Evolutionary conservation across 2,113 vertebrate genomes (phyloP).

Genomic region (Amphiprion ocellaris): DNA sequence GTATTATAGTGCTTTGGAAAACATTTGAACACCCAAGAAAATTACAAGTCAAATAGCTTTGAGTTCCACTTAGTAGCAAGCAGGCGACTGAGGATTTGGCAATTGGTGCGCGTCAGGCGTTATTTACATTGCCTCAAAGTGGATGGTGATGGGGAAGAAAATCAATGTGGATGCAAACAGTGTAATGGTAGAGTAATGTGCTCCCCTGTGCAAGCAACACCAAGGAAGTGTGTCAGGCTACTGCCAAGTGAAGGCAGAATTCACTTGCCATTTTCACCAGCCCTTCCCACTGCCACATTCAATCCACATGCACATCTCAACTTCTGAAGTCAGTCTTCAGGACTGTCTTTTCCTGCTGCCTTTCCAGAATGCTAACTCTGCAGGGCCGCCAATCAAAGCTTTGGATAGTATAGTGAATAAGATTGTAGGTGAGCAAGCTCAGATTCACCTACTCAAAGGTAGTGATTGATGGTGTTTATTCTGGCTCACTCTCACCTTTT

Average conservation of each 20-base stretch:
- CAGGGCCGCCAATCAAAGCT: conserved; percentile 47
- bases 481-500: not conserved
- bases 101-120: conserved; percentile 57
- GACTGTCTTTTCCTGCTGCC: conserved; percentile 40
- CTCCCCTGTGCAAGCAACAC: conserved; percentile 48
- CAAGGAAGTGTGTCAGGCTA: conserved; percentile 33
- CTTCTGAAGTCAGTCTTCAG: conserved; percentile 32
- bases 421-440: conserved; percentile 11
- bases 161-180: conserved; percentile 73
- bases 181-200: conserved; percentile 66
- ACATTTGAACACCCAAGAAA: conserved; percentile 65
- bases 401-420: not conserved
- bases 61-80: conserved; percentile 68
- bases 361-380: conserved; percentile 49
- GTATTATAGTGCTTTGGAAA: conserved; percentile 59
- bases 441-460: conserved; percentile 29
- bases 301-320: conserved; percentile 42
- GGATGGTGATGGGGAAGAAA: conserved; percentile 65
- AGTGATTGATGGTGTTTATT: conserved; percentile 45
- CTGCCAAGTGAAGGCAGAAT: conserved; percentile 27
- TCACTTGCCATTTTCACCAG: conserved; percentile 31
- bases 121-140: conserved; percentile 76
- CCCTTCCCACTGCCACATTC: conserved; percentile 46
- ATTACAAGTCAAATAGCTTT: conserved; percentile 71
- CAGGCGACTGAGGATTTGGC: conserved; percentile 54